Evolutionary conservation across 2,888 invertebrate species (phyloP), one percentile per base, ranked within the genome.

Genomic region (Blera fallax): DNA sequence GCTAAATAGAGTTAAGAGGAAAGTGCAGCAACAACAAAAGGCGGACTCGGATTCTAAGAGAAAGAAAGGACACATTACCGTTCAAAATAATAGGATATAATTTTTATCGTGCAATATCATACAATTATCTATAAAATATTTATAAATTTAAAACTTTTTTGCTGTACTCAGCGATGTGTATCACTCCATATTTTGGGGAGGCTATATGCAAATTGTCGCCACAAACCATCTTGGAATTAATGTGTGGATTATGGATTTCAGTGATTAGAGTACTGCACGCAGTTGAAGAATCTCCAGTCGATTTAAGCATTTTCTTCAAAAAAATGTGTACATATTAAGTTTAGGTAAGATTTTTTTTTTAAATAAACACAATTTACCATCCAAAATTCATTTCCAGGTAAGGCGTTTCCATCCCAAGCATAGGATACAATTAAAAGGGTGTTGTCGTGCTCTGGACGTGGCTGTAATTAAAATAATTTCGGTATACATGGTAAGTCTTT

Each of bases 381-480:
- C 96, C 96, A 96, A 90, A 94, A 96, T 89, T 96, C 96, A 88
- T 96, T 96, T 52, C 95, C 96, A 0, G 96, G 95, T 76, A 95
- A 93, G 0, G 95, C 94, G 89, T 96, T 96, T 6, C 95, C 94
- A 89, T 96, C 95, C 95, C 95, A 95, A 0, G 96, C 94, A 88
- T 95, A 96, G 0, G 95, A 95, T 32, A 95, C 94, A 0, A 95
- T 93, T 14, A 95, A 91, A 8, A 94, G 89, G 84, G 93, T 93
- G 70, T 93, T 93, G 18, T 89, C 91, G 90, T 77, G 91, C 91
- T 40, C 87, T 0, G 92, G 93, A 0, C 43, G 60, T 3, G 14
- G 37, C 87, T 83, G 54, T 10, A 52, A 48, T 56, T 11, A 32
- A 34, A 54, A 62, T 14, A 24, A 58, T 18, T 7, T 32, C 32